Evolutionary conservation across 2,797 vertebrate species (phyloP), one percentile per base, ranked within the genome.

Genomic region (Megalops cyprinoides): DNA sequence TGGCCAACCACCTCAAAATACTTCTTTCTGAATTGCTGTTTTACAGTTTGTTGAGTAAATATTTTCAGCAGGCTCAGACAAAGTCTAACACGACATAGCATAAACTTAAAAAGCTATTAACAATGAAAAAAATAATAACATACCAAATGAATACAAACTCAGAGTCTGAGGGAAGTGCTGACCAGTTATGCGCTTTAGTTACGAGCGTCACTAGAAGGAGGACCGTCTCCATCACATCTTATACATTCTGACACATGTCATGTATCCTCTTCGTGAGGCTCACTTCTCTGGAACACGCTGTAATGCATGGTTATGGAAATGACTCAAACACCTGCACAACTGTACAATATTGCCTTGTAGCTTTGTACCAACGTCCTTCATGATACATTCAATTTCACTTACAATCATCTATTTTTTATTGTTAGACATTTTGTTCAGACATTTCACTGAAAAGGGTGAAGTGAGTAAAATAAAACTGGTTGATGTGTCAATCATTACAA

Each of bases 211-310:
- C 85, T 87, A 85, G 83, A 83, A 42, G 71, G 80, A 90, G 82
- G 85, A 82, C 75, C 58, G 85, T 82, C 85, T 87, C 87, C 85
- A 83, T 89, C 87, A 83, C 84, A 88, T 87, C 82, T 84, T 82
- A 83, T 18, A 76, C 81, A 76, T 83, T 77, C 85, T 85, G 84
- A 86, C 86, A 84, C 84, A 81, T 87, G 86, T 85, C 85, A 82
- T 84, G 84, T 85, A 86, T 84, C 53, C 85, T 84, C 60, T 28
- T 48, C 46, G 20, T 49, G 25, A 9, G 42, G 9, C 23, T 74
- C 4, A 25, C 42, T 20, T 48, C n/a, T 31, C 71, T 74, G 42
- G 44, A 74, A 10, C 23, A 60, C 8, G 28, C 6, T 25, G n/a
- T 60, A 60, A 60, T 60, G 25, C 23, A 60, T n/a, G 25, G 23